Percentiles rank a stretch among this genome's conserved stretches.
Evolutionary conservation across 2,888 invertebrate genomes (phyloP).

Genomic region (Drosophila demipolita): DNA sequence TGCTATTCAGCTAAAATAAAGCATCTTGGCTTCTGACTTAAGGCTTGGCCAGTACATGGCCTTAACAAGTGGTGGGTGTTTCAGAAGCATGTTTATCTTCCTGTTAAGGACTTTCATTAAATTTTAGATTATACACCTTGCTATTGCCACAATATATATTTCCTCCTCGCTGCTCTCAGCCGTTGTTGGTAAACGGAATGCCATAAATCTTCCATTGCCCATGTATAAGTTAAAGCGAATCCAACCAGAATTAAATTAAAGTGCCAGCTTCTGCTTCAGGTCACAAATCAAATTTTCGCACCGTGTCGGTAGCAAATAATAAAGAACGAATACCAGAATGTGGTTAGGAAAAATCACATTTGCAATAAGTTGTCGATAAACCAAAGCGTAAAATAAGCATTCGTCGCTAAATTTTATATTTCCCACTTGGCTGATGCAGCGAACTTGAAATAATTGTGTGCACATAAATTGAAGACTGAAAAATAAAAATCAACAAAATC

Average conservation of each 20-base stretch:
- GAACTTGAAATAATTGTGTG: slow-evolving; percentile 60
- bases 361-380: slow-evolving; percentile 64
- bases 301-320: slow-evolving; percentile 37
- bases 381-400: slow-evolving; percentile 77
- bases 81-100: slow-evolving; percentile 9
- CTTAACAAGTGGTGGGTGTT: not conserved
- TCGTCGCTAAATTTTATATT: slow-evolving; percentile 66
- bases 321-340: slow-evolving; percentile 21
- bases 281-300: slow-evolving; percentile 70
- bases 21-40: slow-evolving; percentile 18
- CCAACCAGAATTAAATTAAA: slow-evolving; percentile 69
- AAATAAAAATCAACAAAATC: slow-evolving; percentile 2
- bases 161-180: slow-evolving; percentile 2
- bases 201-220: slow-evolving; percentile 66
- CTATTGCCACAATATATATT: not conserved
- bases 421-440: slow-evolving; percentile 30
- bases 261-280: slow-evolving; percentile 46
- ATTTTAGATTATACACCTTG: slow-evolving; percentile 25
- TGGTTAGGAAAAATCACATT: slow-evolving; percentile 58
- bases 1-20: slow-evolving; percentile 11
- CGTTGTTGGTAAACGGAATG: slow-evolving; percentile 29
- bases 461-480: slow-evolving; percentile 58
- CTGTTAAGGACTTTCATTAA: slow-evolving; percentile 5
- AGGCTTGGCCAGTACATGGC: slow-evolving; percentile 7
- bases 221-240: slow-evolving; percentile 32